phyloP scores from a whole-genome alignment of 2,797 vertebrate genomes.

The Lagorchestes hirsutus region DNA sequence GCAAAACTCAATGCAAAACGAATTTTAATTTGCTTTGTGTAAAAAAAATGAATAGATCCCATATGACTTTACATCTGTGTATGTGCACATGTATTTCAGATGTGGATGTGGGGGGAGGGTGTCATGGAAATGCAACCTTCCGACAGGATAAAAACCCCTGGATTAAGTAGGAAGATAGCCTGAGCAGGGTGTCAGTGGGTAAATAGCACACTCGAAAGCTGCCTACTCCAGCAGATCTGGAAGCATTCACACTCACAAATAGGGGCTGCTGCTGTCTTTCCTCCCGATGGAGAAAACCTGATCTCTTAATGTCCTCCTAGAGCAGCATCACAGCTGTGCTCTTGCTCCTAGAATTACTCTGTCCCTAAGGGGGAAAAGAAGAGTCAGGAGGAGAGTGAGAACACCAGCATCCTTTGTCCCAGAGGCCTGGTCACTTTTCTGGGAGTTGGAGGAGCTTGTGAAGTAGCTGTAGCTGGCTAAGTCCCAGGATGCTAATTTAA shows the following conservation, averaged over 20 bases:
- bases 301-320: not conserved
- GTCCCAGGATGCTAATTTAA: slow-evolving; percentile 5
- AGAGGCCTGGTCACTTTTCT: slow-evolving; percentile 28
- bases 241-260: not conserved
- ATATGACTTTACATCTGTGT: not conserved
- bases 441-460: slow-evolving; percentile 1
- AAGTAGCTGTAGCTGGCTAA: not conserved
- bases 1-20: not conserved
- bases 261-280: not conserved
- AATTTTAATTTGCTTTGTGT: not conserved
- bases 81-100: not conserved
- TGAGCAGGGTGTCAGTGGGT: not conserved
- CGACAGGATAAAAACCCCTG: not conserved
- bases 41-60: not conserved
- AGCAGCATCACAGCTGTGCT: not conserved
- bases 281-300: not conserved
- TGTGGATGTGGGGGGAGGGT: not conserved
- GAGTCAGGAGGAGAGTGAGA: not conserved
- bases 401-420: not conserved
- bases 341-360: not conserved
- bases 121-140: not conserved
- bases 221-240: not conserved
- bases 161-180: not conserved
- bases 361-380: not conserved
- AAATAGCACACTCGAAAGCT: not conserved